A percentile compares a stretch with the other conserved stretches of the same genome.
Evolutionary conservation across 2,888 invertebrate genomes (phyloP).

Genomic region (Volucella zonaria): DNA sequence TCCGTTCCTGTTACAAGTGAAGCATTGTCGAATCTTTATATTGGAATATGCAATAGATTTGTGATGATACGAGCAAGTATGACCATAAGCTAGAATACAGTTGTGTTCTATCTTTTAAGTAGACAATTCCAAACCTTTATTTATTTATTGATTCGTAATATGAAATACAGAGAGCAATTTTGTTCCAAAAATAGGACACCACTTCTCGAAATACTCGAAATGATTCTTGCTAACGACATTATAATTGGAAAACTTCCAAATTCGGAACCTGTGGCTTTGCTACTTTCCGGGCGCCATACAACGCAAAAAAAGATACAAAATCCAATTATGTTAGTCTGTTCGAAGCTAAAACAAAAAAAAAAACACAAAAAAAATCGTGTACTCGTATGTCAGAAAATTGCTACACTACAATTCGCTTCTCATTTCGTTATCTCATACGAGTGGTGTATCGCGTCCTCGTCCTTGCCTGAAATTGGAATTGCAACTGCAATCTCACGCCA

Average conservation of each 20-base stretch:
- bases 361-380: neutral
- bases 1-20: too few species aligned
- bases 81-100: too few species aligned
- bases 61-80: too few species aligned
- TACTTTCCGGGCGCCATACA: neutral
- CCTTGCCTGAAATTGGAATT: neutral
- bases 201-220: neutral
- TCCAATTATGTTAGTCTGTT: constrained; percentile 25
- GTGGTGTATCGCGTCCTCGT: neutral
- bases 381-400: constrained; percentile 9
- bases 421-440: neutral
- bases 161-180: neutral
- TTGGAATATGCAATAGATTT: too few species aligned
- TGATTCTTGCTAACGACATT: constrained; percentile 4
- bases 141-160: too few species aligned
- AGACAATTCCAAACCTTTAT: too few species aligned
- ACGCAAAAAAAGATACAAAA: constrained; percentile 16
- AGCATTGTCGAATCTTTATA: too few species aligned
- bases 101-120: too few species aligned
- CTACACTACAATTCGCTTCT: neutral
- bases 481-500: constrained; percentile 1
- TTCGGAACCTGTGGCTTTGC: constrained; percentile 28
- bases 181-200: neutral
- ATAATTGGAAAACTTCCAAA: constrained; percentile 43
- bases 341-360: constrained; percentile 14